phyloP scores from a whole-genome alignment of 2,113 vertebrate genomes.

The Dromas ardeola region DNA sequence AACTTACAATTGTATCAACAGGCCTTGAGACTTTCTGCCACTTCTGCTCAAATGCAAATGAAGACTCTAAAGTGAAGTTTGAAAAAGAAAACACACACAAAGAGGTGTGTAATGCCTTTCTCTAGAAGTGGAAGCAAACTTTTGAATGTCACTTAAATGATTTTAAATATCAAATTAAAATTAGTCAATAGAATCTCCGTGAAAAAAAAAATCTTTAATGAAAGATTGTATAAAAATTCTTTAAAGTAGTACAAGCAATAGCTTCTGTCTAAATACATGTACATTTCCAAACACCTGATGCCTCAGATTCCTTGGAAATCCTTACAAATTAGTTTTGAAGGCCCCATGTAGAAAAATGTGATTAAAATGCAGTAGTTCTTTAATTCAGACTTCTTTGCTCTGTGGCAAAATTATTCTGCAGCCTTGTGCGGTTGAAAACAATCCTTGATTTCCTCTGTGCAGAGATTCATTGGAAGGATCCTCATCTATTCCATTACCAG shows the following conservation, averaged over 20 bases:
- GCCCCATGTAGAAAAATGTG: background rate
- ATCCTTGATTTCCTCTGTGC: background rate
- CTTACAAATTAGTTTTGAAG: background rate
- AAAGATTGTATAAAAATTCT: background rate
- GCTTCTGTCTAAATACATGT: background rate
- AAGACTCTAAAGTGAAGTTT: background rate
- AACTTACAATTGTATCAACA: background rate
- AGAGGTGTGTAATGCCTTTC: background rate
- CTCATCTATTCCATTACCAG: background rate
- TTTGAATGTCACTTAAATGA: accelerated
- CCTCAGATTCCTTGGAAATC: background rate
- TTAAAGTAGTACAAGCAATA: background rate
- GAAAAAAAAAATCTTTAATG: background rate
- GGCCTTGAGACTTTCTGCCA: background rate
- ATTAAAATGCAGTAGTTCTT: background rate
- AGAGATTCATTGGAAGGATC: background rate
- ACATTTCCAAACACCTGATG: background rate
- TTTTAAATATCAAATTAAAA: background rate
- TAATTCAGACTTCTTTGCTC: background rate
- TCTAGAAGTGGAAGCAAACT: background rate
- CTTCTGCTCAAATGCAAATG: background rate
- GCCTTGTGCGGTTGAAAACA: background rate
- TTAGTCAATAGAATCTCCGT: background rate
- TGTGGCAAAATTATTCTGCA: background rate
- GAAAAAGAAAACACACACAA: background rate